Evolutionary conservation across 2,113 vertebrate species (phyloP).

Genomic region (Pteronura brasiliensis): DNA sequence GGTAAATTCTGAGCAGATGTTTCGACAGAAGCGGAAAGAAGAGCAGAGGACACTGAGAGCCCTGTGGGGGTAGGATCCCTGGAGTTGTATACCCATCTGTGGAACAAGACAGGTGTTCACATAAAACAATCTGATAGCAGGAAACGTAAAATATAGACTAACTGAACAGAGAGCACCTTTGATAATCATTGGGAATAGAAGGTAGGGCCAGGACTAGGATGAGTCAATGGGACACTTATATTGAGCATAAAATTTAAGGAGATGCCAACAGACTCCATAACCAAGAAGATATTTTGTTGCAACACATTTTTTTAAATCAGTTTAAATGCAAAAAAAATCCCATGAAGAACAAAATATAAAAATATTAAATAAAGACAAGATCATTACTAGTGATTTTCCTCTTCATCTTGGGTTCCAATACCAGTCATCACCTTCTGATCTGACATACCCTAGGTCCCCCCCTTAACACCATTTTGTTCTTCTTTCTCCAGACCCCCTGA

Average conservation of each 20-base stretch:
- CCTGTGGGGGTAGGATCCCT: too few relatives aligned
- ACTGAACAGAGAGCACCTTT: neutral
- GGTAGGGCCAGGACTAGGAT: neutral
- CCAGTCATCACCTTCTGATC: neutral
- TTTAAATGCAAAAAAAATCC: neutral
- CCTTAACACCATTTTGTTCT: accelerated
- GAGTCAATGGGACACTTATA: neutral
- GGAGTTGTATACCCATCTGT: neutral
- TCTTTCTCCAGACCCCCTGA: too few relatives aligned
- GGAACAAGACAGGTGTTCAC: neutral
- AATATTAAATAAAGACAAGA: neutral
- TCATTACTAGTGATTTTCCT: neutral
- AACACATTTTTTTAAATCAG: neutral
- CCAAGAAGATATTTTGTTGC: neutral
- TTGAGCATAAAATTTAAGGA: neutral
- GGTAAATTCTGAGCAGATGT: neutral
- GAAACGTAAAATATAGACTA: neutral
- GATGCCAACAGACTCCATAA: neutral
- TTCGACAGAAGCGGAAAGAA: neutral
- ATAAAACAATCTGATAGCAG: neutral
- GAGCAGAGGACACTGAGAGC: neutral
- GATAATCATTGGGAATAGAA: neutral
- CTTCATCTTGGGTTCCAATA: neutral
- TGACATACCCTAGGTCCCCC: accelerated
- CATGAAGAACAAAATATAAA: neutral